These are phyloP conservation scores for Sarcophaga bullata DNA, from an alignment of 1,140 invertebrate species.

Conservation along the genomic window DNA sequence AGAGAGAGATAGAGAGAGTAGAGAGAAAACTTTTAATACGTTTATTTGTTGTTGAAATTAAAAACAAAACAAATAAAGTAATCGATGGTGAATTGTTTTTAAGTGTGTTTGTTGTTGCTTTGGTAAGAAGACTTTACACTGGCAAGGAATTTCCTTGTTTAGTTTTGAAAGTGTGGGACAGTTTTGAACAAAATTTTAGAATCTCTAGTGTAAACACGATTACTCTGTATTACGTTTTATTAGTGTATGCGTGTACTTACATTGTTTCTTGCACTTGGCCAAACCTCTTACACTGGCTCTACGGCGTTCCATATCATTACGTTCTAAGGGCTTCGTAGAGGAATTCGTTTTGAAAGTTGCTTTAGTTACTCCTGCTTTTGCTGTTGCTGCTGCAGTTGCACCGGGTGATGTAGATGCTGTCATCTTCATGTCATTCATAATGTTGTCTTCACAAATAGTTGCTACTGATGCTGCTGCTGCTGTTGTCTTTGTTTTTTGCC, in stretches of 20 bases:
- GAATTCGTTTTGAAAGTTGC: not conserved
- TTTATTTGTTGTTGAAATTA: no score
- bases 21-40: no score
- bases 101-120: no score
- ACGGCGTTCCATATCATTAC: conserved; percentile 16
- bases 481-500: not conserved
- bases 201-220: not conserved
- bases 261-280: conserved; percentile 26
- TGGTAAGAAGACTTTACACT: no score
- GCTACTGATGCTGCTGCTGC: conserved; percentile 11
- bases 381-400: not conserved
- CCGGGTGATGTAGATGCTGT: not conserved
- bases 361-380: not conserved
- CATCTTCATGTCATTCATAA: not conserved
- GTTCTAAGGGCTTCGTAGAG: not conserved
- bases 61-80: no score
- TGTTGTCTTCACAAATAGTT: conserved; percentile 1
- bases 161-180: no score
- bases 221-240: not conserved
- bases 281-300: conserved; percentile 35
- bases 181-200: no score
- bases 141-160: no score
- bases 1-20: no score
- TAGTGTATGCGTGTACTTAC: not conserved
- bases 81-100: no score